Evolutionary conservation across 53 echinoderm and acorn worm species (phyloP).

Genomic region (Echinometra lucunter): DNA sequence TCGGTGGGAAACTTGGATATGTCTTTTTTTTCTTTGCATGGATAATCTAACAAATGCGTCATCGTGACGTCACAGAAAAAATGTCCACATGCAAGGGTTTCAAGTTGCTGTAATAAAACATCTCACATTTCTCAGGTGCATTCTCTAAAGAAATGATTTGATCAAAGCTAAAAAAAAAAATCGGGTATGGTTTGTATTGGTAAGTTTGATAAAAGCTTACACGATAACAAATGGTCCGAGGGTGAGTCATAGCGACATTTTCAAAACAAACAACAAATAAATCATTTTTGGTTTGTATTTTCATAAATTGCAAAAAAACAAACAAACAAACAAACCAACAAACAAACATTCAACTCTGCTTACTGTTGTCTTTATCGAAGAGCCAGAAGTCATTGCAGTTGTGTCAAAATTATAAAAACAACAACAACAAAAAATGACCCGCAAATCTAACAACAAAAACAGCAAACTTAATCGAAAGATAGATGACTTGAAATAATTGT

Average conservation of each 20-base stretch:
- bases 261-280: too few species aligned
- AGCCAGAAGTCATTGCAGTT: too few species aligned
- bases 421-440: too few species aligned
- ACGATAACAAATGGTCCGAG: not conserved
- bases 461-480: too few species aligned
- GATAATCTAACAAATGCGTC: slow-evolving; percentile 1
- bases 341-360: too few species aligned
- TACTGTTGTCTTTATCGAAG: too few species aligned
- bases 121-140: not conserved
- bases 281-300: too few species aligned
- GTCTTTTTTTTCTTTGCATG: not conserved
- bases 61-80: slow-evolving; percentile 15
- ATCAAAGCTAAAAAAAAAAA: not conserved
- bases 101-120: not conserved
- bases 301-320: too few species aligned
- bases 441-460: too few species aligned
- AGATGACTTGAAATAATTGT: too few species aligned
- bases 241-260: not conserved
- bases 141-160: not conserved
- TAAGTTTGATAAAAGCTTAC: not conserved
- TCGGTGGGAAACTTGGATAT: slow-evolving; percentile 7
- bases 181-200: not conserved
- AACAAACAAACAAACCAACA: too few species aligned
- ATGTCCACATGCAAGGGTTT: not conserved
- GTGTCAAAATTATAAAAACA: too few species aligned